Evolutionary conservation across 2,888 invertebrate species (phyloP).

Genomic region (Poecilobothrus nobilitatus): DNA sequence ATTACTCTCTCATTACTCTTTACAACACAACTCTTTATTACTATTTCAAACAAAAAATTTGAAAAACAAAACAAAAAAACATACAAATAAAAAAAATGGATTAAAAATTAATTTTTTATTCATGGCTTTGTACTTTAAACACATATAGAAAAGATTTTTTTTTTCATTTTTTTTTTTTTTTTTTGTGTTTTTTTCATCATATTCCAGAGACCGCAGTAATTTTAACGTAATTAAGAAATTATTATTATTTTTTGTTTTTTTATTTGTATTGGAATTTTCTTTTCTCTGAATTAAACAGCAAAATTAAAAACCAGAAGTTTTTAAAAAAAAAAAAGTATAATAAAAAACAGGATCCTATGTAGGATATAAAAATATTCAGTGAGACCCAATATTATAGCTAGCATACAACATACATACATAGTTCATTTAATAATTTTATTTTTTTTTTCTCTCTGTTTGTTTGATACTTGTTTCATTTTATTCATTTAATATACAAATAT

Average conservation of each 20-base stretch:
- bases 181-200: background rate
- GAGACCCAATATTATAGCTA: too few relatives aligned
- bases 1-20: too few relatives aligned
- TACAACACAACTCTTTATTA: too few relatives aligned
- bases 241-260: background rate
- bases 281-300: background rate
- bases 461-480: too few relatives aligned
- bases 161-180: background rate
- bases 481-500: too few relatives aligned
- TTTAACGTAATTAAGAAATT: conserved; percentile 6
- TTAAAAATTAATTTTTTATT: background rate
- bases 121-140: background rate
- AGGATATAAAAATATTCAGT: too few relatives aligned
- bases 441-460: too few relatives aligned
- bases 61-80: too few relatives aligned
- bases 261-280: background rate
- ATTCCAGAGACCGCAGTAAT: background rate
- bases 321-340: background rate
- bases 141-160: background rate
- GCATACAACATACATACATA: too few relatives aligned
- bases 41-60: too few relatives aligned
- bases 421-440: too few relatives aligned
- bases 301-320: background rate
- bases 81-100: background rate
- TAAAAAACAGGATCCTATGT: background rate